Evolutionary conservation across 2,888 invertebrate species (phyloP), one percentile per base, ranked within the genome.

Genomic region (Scotopteryx bipunctaria): DNA sequence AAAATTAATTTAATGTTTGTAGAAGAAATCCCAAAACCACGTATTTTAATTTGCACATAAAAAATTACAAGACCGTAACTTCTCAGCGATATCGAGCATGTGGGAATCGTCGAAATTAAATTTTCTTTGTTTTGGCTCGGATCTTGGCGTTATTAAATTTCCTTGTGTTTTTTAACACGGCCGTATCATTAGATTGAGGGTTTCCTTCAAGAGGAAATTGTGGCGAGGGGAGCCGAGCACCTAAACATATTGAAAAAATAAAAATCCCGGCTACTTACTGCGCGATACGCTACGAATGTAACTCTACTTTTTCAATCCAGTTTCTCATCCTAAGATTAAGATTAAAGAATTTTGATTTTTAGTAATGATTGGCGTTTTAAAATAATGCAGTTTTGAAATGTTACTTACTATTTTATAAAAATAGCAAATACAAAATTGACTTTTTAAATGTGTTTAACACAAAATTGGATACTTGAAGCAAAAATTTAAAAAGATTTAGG

Each of bases 181-280:
- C 86, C 86, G 87, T 91, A 91, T 90, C 91, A 90, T 91, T 91
- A 90, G 90, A 91, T 90, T 88, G 90, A 89, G 90, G 88, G 89
- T 79, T 90, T 87, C 90, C 88, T 88, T 88, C 88, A 87, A 87
- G 86, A 90, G 88, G 88, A 89, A 90, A 88, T 89, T 89, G 89
- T 86, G 88, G 86, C 81, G 84, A 86, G 86, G 86, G 88, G 86
- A 83, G 78, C 75, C 47, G 78, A 75, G 68, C 85, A 82, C 85
- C 86, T 85, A 87, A 88, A 86, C 87, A 86, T 89, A 90, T 89
- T 89, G 90, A 87, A 89, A 88, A 90, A 87, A 89, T 88, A 88
- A 89, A 87, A 90, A 88, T 86, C 86, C 81, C 63, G 76, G 83
- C 86, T 80, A 86, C 86, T 89, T 86, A 85, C 73, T 66, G 66